Evolutionary conservation across 35 echinoderm and acorn worm species (phyloP).

Genomic region (Lytechinus pictus): DNA sequence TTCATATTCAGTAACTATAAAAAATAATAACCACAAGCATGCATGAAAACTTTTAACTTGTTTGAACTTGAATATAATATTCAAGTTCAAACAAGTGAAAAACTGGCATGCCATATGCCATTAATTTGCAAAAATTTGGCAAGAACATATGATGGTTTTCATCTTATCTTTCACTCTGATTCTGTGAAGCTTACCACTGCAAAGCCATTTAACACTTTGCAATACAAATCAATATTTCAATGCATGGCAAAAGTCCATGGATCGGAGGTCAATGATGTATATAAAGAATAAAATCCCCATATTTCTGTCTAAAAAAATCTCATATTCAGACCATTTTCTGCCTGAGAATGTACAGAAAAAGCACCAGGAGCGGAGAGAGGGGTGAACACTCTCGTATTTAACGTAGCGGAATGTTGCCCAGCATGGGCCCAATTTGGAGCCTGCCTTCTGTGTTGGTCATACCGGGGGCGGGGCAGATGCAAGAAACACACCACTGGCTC

Average conservation of each 20-base stretch:
- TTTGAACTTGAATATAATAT: too few relatives aligned
- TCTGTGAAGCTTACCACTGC: not conserved
- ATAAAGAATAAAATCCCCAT: not conserved
- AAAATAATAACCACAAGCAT: too few relatives aligned
- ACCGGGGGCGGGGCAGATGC: not conserved
- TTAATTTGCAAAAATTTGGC: not conserved
- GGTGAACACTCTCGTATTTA: not conserved
- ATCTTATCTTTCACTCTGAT: not conserved
- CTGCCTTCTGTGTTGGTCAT: not conserved
- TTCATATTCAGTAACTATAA: too few relatives aligned
- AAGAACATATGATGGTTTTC: not conserved
- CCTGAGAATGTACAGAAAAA: not conserved
- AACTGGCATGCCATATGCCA: not conserved
- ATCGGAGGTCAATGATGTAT: not conserved
- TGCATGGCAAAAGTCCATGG: not conserved
- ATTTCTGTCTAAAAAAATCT: not conserved
- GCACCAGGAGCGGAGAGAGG: not conserved
- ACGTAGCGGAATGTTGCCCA: conserved; percentile 32
- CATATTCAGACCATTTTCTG: not conserved
- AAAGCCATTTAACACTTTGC: not conserved
- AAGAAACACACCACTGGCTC: not conserved
- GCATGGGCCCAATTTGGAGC: conserved; percentile 37
- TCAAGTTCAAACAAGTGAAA: not conserved
- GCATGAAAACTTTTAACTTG: too few relatives aligned
- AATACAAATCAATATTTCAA: not conserved